Percentiles rank a stretch among this genome's conserved stretches.
phyloP scores from a whole-genome alignment of 2,113 vertebrate genomes.

The Pelusios castaneus region DNA sequence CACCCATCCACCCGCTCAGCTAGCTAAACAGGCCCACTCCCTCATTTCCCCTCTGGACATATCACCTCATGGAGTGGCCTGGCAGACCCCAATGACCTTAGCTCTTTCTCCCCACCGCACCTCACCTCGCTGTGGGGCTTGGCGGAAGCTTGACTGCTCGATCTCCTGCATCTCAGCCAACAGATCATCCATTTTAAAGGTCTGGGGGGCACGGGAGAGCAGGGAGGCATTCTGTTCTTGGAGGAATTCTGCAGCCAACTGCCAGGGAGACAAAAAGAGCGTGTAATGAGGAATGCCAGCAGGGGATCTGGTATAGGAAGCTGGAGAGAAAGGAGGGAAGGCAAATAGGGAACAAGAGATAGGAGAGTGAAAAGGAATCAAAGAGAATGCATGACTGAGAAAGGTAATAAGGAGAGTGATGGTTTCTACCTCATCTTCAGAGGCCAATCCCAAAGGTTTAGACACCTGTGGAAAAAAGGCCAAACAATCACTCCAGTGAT shows the following conservation, averaged over 20 bases:
- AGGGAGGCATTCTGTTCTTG: constrained; percentile 82
- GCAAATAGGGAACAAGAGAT: background rate
- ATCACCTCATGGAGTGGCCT: background rate
- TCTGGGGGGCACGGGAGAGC: constrained; percentile 90
- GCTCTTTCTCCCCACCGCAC: background rate
- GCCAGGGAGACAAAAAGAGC: background rate
- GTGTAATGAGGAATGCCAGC: background rate
- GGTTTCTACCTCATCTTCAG: constrained; percentile 91
- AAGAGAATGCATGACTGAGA: background rate
- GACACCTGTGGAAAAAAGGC: constrained; percentile 79
- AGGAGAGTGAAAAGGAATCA: background rate
- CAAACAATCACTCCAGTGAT: background rate
- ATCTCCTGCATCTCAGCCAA: constrained; percentile 99
- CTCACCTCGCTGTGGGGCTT: constrained; percentile 94
- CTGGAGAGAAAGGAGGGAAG: background rate
- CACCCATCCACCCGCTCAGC: too few species aligned
- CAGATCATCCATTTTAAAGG: constrained; percentile 97
- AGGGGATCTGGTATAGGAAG: fast-evolving
- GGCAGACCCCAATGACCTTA: background rate
- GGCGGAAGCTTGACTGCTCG: constrained; percentile 93
- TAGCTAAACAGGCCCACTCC: background rate
- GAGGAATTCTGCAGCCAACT: constrained; percentile 97
- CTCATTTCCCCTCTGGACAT: background rate
- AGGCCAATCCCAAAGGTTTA: constrained; percentile 89
- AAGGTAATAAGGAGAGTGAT: fast-evolving